Conservation (phyloP, 2,797 vertebrate species). For the Valencia hispanica region DNA sequence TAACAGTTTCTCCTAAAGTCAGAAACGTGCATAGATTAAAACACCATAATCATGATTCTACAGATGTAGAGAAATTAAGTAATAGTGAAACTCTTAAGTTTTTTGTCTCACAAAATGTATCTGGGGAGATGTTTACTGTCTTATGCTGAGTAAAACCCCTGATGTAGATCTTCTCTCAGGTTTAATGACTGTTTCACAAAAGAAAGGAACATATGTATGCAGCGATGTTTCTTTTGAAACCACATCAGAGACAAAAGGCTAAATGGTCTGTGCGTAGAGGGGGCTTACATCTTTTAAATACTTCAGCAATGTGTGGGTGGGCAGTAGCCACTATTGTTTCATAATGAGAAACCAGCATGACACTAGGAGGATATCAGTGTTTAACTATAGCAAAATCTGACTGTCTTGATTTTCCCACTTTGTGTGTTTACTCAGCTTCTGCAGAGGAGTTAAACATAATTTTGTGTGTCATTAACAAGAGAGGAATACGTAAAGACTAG, state of each 20-base stretch:
- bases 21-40: background rate
- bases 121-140: background rate
- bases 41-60: background rate
- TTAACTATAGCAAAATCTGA: constrained; percentile 13
- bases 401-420: constrained; percentile 11
- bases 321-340: background rate
- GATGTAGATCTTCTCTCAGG: constrained; percentile 5
- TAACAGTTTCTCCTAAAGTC: background rate
- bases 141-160: background rate
- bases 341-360: constrained; percentile 31
- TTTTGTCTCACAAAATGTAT: background rate
- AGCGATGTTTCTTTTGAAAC: background rate
- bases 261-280: constrained; percentile 9
- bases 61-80: background rate
- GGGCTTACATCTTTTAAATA: constrained; percentile 20
- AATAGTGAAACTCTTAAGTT: background rate
- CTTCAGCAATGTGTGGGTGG: constrained; percentile 21
- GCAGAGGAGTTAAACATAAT: background rate
- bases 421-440: background rate
- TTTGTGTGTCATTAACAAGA: background rate
- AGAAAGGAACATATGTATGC: background rate
- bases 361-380: constrained; percentile 12
- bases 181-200: background rate
- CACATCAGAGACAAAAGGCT: constrained; percentile 25
- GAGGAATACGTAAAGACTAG: background rate